Evolutionary conservation across 2,888 invertebrate species (phyloP).

Genomic region (Mythimna lalbum): DNA sequence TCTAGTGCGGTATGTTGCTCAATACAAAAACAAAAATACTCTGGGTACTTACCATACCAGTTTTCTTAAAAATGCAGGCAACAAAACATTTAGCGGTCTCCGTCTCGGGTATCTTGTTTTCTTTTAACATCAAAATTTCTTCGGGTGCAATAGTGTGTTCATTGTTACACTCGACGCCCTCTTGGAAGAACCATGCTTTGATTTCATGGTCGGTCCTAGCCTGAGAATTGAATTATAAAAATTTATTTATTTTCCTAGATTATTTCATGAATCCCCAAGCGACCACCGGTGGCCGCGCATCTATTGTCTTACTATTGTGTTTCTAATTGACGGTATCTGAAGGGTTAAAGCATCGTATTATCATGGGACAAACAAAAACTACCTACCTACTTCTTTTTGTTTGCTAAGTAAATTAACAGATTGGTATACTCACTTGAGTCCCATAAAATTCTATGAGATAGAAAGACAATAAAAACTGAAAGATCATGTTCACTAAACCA

Average conservation of each 20-base stretch:
- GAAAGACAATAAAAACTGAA: slow-evolving; percentile 67
- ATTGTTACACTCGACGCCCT: slow-evolving; percentile 78
- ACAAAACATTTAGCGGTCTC: slow-evolving; percentile 83
- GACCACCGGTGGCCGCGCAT: too few species aligned
- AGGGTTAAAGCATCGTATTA: too few species aligned
- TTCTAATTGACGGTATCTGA: too few species aligned
- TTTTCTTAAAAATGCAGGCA: slow-evolving; percentile 85
- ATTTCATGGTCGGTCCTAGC: slow-evolving; percentile 78
- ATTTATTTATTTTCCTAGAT: background rate
- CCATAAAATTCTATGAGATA: slow-evolving; percentile 65
- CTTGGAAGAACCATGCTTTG: slow-evolving; percentile 76
- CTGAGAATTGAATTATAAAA: slow-evolving; percentile 55
- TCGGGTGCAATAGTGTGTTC: slow-evolving; percentile 73
- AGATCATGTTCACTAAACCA: slow-evolving; percentile 65
- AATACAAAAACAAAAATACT: too few species aligned
- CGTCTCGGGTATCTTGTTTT: slow-evolving; percentile 80
- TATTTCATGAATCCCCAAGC: too few species aligned
- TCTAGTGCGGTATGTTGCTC: too few species aligned
- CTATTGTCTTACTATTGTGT: too few species aligned
- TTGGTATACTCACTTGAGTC: slow-evolving; percentile 76
- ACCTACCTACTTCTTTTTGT: too few species aligned
- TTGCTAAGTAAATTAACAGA: too few species aligned
- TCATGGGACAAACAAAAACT: too few species aligned
- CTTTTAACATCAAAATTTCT: slow-evolving; percentile 78
- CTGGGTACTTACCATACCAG: slow-evolving; percentile 81